phyloP scores from a whole-genome alignment of 2,888 invertebrate genomes.

The Oligia fasciuncula region DNA sequence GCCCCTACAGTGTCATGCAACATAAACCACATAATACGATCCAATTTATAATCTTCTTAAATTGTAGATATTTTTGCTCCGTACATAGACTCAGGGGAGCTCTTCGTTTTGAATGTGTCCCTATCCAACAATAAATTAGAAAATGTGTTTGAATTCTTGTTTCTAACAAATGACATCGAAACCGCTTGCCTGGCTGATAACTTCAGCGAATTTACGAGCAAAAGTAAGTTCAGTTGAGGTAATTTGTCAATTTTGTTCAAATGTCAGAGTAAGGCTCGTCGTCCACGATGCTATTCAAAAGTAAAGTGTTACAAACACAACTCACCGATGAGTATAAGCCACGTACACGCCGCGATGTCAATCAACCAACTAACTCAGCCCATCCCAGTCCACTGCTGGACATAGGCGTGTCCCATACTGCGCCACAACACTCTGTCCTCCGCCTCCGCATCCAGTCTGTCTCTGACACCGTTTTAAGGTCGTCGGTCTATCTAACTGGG shows the following conservation, averaged over 20 bases:
- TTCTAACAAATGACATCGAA: constrained; percentile 60
- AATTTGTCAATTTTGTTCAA: constrained; percentile 44
- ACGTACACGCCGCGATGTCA: not conserved
- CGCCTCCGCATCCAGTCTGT: not conserved
- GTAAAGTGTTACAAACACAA: not conserved
- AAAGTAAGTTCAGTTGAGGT: constrained; percentile 38
- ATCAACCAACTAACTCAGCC: not conserved
- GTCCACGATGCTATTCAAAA: not conserved
- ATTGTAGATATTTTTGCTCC: constrained; percentile 48
- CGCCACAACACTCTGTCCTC: not conserved
- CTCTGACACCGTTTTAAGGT: not conserved
- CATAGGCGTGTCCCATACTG: not conserved
- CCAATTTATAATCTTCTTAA: constrained; percentile 54
- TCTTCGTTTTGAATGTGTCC: constrained; percentile 60
- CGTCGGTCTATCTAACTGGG: not conserved
- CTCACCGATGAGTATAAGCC: not conserved
- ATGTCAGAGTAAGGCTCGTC: not conserved
- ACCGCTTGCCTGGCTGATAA: constrained; percentile 50
- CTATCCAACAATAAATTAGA: constrained; percentile 60
- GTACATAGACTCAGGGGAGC: constrained; percentile 46
- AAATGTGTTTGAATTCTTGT: constrained; percentile 60
- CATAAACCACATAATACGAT: constrained; percentile 9
- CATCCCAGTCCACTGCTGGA: no score
- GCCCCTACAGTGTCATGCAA: not conserved
- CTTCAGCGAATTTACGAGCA: constrained; percentile 31